Evolutionary conservation across 2,888 invertebrate species (phyloP).

Genomic region (Xanthorhoe spadicearia): DNA sequence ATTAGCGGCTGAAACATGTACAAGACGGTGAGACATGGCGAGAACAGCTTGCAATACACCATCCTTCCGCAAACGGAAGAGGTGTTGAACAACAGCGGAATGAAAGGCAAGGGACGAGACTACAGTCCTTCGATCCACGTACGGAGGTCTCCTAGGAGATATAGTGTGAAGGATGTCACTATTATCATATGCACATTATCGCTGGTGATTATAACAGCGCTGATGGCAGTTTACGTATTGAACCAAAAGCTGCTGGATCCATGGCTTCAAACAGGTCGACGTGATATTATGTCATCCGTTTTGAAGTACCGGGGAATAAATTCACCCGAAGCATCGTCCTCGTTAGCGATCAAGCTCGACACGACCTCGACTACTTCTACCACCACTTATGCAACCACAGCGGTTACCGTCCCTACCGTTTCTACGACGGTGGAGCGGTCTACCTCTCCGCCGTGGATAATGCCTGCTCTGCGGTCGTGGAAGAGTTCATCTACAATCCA

Average conservation of each 20-base stretch:
- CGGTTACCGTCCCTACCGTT: slow-evolving; percentile 38
- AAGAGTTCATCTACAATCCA: slow-evolving; percentile 68
- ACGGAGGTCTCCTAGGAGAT: slow-evolving; percentile 68
- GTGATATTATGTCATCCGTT: slow-evolving; percentile 32
- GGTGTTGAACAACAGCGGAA: slow-evolving; percentile 85
- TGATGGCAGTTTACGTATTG: slow-evolving; percentile 69
- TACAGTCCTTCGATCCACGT: slow-evolving; percentile 79
- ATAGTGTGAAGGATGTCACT: slow-evolving; percentile 44
- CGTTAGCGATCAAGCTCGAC: slow-evolving; percentile 60
- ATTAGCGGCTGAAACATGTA: slow-evolving; percentile 84
- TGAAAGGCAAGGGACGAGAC: slow-evolving; percentile 82
- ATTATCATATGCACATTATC: slow-evolving; percentile 41
- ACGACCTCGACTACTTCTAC: slow-evolving; percentile 55
- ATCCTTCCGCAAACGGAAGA: slow-evolving; percentile 90
- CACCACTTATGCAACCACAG: slow-evolving; percentile 54
- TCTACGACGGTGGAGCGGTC: slow-evolving; percentile 57
- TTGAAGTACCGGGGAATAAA: slow-evolving; percentile 21
- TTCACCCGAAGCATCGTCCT: slow-evolving; percentile 59
- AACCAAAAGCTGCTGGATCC: slow-evolving; percentile 47
- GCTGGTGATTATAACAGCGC: slow-evolving; percentile 67
- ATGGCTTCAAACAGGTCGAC: slow-evolving; percentile 33
- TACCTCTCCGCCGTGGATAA: slow-evolving; percentile 79
- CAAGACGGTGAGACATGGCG: slow-evolving; percentile 90
- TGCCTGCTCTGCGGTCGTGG: slow-evolving; percentile 81
- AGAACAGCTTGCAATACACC: slow-evolving; percentile 90